Conservation (phyloP, 2,888 invertebrate genomes). For the Sphaeridia pumilis region DNA sequence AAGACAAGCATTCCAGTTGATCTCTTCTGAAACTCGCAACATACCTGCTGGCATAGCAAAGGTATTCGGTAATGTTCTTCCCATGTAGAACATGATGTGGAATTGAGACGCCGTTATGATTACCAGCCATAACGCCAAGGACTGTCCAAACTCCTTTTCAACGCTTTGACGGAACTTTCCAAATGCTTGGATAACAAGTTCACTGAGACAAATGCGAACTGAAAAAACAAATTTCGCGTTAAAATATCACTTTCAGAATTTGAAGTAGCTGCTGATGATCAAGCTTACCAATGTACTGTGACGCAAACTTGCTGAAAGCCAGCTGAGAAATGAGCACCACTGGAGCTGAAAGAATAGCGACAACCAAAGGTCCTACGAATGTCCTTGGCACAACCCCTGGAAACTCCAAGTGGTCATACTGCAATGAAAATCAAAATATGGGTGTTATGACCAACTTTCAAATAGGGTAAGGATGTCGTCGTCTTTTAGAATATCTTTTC, state of each 20-base stretch:
- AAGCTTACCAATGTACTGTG: conserved; percentile 68
- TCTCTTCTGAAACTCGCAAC: background rate
- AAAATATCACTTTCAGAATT: background rate
- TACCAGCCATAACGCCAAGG: conserved; percentile 69
- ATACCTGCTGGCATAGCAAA: conserved; percentile 85
- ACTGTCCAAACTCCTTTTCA: conserved; percentile 61
- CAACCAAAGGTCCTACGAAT: conserved; percentile 78
- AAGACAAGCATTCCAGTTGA: conserved; percentile 1
- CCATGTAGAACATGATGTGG: conserved; percentile 95
- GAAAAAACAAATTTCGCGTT: conserved; percentile 39
- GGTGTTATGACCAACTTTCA: background rate
- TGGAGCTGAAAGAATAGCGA: conserved; percentile 68
- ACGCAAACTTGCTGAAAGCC: conserved; percentile 68
- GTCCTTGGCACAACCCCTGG: conserved; percentile 95
- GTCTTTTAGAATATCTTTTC: background rate
- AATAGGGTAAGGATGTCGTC: background rate
- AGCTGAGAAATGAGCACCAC: conserved; percentile 56
- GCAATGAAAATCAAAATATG: conserved; percentile 38
- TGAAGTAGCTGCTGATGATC: background rate
- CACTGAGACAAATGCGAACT: conserved; percentile 72
- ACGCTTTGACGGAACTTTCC: conserved; percentile 60
- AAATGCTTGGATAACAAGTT: conserved; percentile 63
- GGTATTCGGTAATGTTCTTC: conserved; percentile 86
- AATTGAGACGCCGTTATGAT: conserved; percentile 83
- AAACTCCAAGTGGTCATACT: conserved; percentile 98